Percentiles rank a stretch among this genome's conserved stretches.
These are phyloP conservation scores for Oophaga sylvatica DNA, from an alignment of 2,797 vertebrate genomes.

Conservation along the genomic window DNA sequence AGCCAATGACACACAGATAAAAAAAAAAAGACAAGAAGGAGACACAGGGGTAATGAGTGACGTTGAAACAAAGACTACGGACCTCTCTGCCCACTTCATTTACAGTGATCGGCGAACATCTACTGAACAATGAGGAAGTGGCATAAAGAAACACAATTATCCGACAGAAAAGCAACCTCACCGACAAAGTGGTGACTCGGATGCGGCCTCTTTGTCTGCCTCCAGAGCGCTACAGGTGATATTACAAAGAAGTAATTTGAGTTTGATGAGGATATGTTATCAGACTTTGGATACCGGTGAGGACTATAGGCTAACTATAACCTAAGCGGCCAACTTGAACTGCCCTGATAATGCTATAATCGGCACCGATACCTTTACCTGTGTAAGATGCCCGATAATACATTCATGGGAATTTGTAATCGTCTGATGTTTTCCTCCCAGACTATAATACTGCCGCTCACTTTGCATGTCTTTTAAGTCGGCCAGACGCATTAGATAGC, in stretches of 20 bases:
- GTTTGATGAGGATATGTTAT: background rate
- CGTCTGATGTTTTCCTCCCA: background rate
- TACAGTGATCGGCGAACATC: constrained; percentile 69
- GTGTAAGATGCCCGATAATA: background rate
- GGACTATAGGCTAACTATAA: background rate
- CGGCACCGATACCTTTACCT: background rate
- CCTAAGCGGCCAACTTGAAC: background rate
- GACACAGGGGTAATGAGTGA: constrained; percentile 76
- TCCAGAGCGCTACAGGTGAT: background rate
- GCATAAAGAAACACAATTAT: constrained; percentile 27
- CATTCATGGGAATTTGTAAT: background rate
- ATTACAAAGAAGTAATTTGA: background rate
- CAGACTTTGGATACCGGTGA: background rate
- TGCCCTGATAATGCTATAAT: background rate
- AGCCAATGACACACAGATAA: constrained; percentile 75
- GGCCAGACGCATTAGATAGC: too few relatives aligned
- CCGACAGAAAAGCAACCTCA: background rate
- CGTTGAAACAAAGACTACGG: constrained; percentile 72
- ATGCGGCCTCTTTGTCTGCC: background rate
- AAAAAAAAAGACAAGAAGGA: constrained; percentile 74
- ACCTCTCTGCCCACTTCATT: constrained; percentile 72
- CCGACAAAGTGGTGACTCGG: constrained; percentile 1
- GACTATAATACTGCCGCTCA: too few relatives aligned
- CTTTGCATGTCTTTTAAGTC: background rate
- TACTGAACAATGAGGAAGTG: constrained; percentile 67